Percentiles rank a stretch among this genome's conserved stretches.
Conservation (phyloP, 2,888 invertebrate species). For the Caenorhabditis sulstoni region DNA sequence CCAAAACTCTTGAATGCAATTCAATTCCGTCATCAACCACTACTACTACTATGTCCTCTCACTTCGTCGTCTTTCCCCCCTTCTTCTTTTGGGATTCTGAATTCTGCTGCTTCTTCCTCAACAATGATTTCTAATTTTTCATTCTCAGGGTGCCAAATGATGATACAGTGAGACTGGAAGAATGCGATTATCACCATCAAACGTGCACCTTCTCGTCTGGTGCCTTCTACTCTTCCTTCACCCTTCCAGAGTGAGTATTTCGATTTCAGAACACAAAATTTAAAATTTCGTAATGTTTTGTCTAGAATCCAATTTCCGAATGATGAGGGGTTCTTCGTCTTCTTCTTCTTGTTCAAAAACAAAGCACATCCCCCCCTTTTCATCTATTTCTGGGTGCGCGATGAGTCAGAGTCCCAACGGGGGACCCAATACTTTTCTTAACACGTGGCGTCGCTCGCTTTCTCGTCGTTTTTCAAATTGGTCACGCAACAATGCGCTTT, state of each 20-base stretch:
- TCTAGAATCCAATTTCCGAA: constrained; percentile 5
- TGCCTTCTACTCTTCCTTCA: not conserved
- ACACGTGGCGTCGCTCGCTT: not conserved
- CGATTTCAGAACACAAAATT: not conserved
- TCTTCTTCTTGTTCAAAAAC: not conserved
- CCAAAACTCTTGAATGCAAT: constrained; percentile 29
- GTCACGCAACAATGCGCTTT: constrained; percentile 16
- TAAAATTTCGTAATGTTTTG: constrained; percentile 6
- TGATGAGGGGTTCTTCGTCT: not conserved
- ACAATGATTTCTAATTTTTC: too few relatives aligned
- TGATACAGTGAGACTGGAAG: not conserved
- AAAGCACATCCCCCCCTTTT: not conserved
- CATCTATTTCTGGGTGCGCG: not conserved
- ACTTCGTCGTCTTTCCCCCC: constrained; percentile 7
- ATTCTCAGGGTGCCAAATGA: too few relatives aligned
- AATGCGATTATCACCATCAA: constrained; percentile 13
- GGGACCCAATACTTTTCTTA: not conserved
- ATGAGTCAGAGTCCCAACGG: not conserved
- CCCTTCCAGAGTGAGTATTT: constrained; percentile 7
- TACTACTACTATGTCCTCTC: constrained; percentile 25
- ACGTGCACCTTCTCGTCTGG: not conserved
- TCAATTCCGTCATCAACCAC: constrained; percentile 19
- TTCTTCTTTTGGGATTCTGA: not conserved
- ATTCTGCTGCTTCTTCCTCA: too few relatives aligned
- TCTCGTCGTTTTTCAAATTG: not conserved